phyloP scores from a whole-genome alignment of 2,797 vertebrate species.

The Sebastes minor region DNA sequence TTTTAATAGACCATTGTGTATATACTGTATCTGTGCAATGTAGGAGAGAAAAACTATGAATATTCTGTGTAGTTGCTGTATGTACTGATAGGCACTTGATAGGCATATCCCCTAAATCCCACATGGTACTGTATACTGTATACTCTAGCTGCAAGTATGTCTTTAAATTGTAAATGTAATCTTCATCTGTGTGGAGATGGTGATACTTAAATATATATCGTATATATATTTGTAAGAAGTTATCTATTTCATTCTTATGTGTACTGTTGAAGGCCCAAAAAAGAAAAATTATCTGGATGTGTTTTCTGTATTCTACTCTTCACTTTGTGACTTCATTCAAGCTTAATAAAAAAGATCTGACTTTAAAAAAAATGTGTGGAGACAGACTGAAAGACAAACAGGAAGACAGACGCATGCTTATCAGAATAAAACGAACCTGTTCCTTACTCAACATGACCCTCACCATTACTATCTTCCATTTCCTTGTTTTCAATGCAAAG shows the following conservation, averaged over 20 bases:
- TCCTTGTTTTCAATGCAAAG: slow-evolving; percentile 70
- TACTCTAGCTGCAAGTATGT: slow-evolving; percentile 76
- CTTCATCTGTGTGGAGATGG: slow-evolving; percentile 74
- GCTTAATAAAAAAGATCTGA: slow-evolving; percentile 54
- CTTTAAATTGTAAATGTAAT: slow-evolving; percentile 74
- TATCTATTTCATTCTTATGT: slow-evolving; percentile 72
- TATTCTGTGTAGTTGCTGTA: slow-evolving; percentile 82
- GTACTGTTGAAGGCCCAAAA: slow-evolving; percentile 69
- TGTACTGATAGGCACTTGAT: slow-evolving; percentile 88
- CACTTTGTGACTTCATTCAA: slow-evolving; percentile 65
- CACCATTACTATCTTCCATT: slow-evolving; percentile 57
- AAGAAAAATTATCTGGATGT: slow-evolving; percentile 53
- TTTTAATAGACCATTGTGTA: slow-evolving; percentile 77
- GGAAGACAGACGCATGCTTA: slow-evolving; percentile 65
- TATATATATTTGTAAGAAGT: slow-evolving; percentile 76
- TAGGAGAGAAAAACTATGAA: slow-evolving; percentile 84
- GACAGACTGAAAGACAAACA: slow-evolving; percentile 67
- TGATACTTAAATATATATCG: slow-evolving; percentile 78
- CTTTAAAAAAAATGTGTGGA: slow-evolving; percentile 59
- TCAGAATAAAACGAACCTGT: slow-evolving; percentile 70
- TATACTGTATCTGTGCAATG: slow-evolving; percentile 82
- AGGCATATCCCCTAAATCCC: slow-evolving; percentile 80
- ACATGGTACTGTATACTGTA: slow-evolving; percentile 77
- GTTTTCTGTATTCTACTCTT: slow-evolving; percentile 56
- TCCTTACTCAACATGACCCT: slow-evolving; percentile 59